phyloP scores from a whole-genome alignment of 2,888 invertebrate species.

The Catocala sponsa region DNA sequence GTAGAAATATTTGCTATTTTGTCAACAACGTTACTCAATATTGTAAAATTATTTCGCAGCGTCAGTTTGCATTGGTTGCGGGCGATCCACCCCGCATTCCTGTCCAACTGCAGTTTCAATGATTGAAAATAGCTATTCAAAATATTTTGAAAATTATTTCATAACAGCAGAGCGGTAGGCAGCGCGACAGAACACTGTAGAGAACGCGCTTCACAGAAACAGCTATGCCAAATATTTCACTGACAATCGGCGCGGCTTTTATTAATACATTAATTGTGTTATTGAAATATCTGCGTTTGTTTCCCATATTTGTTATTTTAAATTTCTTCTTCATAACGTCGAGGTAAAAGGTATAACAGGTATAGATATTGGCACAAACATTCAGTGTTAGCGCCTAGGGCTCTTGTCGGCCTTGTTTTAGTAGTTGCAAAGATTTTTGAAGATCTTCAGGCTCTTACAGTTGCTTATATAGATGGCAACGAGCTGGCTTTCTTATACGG shows the following conservation, averaged over 20 bases:
- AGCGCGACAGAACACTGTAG: constrained; percentile 71
- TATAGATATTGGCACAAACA: no score
- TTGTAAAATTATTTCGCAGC: constrained; percentile 62
- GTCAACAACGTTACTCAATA: constrained; percentile 37
- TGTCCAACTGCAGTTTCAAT: constrained; percentile 81
- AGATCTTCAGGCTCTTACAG: no score
- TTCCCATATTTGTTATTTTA: no score
- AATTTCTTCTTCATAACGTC: no score
- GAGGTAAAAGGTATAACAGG: no score
- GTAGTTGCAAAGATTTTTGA: no score
- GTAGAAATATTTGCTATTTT: constrained; percentile 8
- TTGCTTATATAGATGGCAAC: no score
- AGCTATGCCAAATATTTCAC: constrained; percentile 77
- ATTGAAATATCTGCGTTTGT: not conserved
- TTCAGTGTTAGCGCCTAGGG: no score
- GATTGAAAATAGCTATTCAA: constrained; percentile 88
- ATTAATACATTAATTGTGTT: constrained; percentile 45
- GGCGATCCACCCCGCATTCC: constrained; percentile 79
- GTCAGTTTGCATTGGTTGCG: constrained; percentile 62
- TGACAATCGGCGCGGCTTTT: constrained; percentile 67
- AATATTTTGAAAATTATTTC: constrained; percentile 88
- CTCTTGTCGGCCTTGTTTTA: no score
- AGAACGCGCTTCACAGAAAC: constrained; percentile 69
- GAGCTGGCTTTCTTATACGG: no score
- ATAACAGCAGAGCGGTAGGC: constrained; percentile 70